These are phyloP conservation scores for Rhodinocichla rosea DNA, from an alignment of 2,113 vertebrate genomes.

Conservation along the genomic window DNA sequence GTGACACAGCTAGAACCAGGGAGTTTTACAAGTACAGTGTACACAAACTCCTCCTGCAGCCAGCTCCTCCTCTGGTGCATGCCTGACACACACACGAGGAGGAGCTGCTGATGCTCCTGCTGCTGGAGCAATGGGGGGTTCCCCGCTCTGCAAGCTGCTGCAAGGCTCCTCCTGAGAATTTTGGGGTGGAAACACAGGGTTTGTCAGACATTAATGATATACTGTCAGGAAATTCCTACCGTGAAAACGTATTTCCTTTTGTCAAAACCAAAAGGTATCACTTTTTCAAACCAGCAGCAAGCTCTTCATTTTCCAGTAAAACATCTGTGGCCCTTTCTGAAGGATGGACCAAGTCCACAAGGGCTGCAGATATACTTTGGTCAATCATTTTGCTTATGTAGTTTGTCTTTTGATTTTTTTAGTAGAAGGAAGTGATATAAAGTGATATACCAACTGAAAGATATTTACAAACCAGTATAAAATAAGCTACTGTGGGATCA, in stretches of 20 bases:
- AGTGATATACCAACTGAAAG: conserved; percentile 72
- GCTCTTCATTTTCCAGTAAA: conserved; percentile 78
- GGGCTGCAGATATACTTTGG: conserved; percentile 78
- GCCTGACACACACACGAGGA: not conserved
- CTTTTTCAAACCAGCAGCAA: conserved; percentile 72
- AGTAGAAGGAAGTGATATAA: conserved; percentile 76
- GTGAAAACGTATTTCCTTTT: conserved; percentile 40
- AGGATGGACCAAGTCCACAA: conserved; percentile 47
- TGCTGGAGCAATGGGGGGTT: not conserved
- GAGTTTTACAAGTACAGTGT: not conserved
- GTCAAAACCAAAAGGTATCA: conserved; percentile 53
- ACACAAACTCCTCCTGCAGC: not conserved
- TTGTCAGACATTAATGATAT: conserved; percentile 8
- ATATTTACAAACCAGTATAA: conserved; percentile 77
- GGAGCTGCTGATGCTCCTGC: not conserved
- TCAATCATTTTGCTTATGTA: conserved; percentile 71
- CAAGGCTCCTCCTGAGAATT: conserved; percentile 22
- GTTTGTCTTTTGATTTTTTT: conserved; percentile 44
- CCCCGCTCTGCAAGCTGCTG: conserved; percentile 9
- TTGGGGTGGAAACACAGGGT: conserved; percentile 17
- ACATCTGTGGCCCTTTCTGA: conserved; percentile 70
- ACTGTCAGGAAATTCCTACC: conserved; percentile 42
- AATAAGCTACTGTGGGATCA: conserved; percentile 70
- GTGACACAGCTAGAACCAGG: not conserved
- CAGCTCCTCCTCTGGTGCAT: not conserved